Evolutionary conservation across 2,888 invertebrate species (phyloP).

Genomic region (Lordiphosa fenestrarum): DNA sequence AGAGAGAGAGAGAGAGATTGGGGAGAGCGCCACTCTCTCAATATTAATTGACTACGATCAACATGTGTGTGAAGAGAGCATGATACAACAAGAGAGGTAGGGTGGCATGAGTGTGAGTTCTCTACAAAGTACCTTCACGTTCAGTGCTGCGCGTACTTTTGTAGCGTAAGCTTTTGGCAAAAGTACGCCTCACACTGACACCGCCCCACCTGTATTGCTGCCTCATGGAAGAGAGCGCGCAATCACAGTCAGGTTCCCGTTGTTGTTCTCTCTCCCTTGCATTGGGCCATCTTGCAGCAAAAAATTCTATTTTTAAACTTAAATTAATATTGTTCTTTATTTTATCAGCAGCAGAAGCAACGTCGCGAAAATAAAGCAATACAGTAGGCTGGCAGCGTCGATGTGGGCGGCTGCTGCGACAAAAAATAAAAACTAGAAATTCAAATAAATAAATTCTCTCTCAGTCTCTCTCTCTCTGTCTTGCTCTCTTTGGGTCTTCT

Average conservation of each 20-base stretch:
- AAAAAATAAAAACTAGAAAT: conserved; percentile 49
- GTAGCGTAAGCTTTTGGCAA: too few species aligned
- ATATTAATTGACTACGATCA: conserved; percentile 24
- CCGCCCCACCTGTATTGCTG: too few species aligned
- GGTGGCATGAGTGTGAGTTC: too few species aligned
- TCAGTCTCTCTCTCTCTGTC: conserved; percentile 48
- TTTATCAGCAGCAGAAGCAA: conserved; percentile 71
- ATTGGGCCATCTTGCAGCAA: conserved; percentile 65
- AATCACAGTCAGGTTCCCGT: conserved; percentile 49
- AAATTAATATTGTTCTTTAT: conserved; percentile 78
- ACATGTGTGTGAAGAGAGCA: conserved; percentile 39
- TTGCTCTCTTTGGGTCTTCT: conserved; percentile 7
- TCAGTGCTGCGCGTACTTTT: too few species aligned
- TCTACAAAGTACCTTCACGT: too few species aligned
- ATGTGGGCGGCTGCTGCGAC: conserved; percentile 53
- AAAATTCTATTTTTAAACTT: conserved; percentile 76
- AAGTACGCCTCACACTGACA: too few species aligned
- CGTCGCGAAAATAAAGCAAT: conserved; percentile 54
- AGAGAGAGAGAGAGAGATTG: conserved; percentile 29
- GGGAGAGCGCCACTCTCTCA: conserved; percentile 25
- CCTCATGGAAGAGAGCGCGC: conserved; percentile 38
- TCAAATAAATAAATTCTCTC: conserved; percentile 60
- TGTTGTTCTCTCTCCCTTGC: conserved; percentile 35
- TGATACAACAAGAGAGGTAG: too few species aligned
- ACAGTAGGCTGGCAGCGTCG: conserved; percentile 26